These are phyloP conservation scores for Stenotaenia linearis DNA, from an alignment of 2,888 invertebrate genomes.

Conservation along the genomic window DNA sequence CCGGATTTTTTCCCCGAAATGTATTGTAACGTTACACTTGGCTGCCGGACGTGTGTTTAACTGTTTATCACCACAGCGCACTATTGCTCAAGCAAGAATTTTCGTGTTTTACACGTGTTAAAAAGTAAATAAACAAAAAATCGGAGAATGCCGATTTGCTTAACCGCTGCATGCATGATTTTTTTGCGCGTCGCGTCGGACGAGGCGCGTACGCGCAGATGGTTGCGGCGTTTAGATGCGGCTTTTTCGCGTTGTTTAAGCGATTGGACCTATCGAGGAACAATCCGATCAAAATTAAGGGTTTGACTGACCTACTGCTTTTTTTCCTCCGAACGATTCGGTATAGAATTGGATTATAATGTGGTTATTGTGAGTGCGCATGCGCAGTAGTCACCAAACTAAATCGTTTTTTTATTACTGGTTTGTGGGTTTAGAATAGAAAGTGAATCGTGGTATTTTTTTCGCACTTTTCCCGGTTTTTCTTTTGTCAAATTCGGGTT, in stretches of 20 bases:
- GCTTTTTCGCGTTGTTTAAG: not conserved
- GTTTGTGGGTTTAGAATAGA: not conserved
- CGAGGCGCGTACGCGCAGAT: not conserved
- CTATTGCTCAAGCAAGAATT: not conserved
- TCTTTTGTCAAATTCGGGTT: not conserved
- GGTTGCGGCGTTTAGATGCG: not conserved
- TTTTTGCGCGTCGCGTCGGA: not conserved
- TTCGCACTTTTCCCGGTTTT: not conserved
- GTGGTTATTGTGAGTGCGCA: constrained; percentile 1
- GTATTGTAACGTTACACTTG: not conserved
- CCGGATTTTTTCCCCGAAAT: not conserved
- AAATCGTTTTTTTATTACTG: not conserved
- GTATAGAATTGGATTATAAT: not conserved
- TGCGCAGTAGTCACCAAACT: constrained; percentile 1
- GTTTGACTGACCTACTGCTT: not conserved
- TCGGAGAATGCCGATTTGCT: not conserved
- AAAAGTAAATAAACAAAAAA: no score
- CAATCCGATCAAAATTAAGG: not conserved
- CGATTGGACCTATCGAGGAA: not conserved
- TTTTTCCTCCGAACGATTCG: not conserved
- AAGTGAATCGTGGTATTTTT: not conserved
- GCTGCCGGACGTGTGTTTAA: not conserved
- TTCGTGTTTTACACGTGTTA: not conserved
- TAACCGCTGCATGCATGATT: not conserved
- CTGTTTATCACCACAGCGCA: not conserved